These are phyloP conservation scores for Pseudonaja textilis DNA, from an alignment of 2,113 vertebrate genomes.

Conservation along the genomic window DNA sequence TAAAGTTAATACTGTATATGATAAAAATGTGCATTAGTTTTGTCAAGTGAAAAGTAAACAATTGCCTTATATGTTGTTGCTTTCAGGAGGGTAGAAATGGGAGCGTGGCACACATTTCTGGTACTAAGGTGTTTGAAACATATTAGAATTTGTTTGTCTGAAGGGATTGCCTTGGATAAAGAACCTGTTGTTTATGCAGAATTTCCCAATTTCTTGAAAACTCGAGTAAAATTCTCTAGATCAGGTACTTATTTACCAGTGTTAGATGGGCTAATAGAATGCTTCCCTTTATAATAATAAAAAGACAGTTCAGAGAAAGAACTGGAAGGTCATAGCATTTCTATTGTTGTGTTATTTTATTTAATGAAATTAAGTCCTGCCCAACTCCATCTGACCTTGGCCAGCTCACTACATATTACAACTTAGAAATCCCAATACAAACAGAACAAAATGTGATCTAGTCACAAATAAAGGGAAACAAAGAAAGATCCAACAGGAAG, in stretches of 20 bases:
- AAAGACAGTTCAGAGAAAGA: not conserved
- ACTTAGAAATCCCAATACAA: not conserved
- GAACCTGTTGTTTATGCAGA: slow-evolving; percentile 20
- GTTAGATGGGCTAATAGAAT: not conserved
- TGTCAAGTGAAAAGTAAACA: slow-evolving; percentile 44
- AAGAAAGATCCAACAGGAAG: not conserved
- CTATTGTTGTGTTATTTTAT: slow-evolving; percentile 18
- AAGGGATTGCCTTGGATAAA: slow-evolving; percentile 38
- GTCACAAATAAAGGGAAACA: not conserved
- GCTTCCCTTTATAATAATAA: slow-evolving; percentile 9
- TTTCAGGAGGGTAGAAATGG: slow-evolving; percentile 20
- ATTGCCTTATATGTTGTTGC: slow-evolving; percentile 33
- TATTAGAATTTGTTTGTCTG: slow-evolving; percentile 37
- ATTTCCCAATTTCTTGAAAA: slow-evolving; percentile 37
- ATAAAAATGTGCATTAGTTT: slow-evolving; percentile 3
- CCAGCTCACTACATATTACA: not conserved
- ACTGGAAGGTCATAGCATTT: not conserved
- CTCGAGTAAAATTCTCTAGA: slow-evolving; percentile 7
- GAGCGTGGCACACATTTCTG: slow-evolving; percentile 33
- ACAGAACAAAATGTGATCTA: not conserved
- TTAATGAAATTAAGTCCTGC: not conserved
- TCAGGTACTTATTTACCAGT: slow-evolving; percentile 12
- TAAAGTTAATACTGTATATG: not conserved
- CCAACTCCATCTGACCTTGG: not conserved
- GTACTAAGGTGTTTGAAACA: slow-evolving; percentile 28